phyloP scores from a whole-genome alignment of 2,888 invertebrate genomes.

The Abrostola triplasia region DNA sequence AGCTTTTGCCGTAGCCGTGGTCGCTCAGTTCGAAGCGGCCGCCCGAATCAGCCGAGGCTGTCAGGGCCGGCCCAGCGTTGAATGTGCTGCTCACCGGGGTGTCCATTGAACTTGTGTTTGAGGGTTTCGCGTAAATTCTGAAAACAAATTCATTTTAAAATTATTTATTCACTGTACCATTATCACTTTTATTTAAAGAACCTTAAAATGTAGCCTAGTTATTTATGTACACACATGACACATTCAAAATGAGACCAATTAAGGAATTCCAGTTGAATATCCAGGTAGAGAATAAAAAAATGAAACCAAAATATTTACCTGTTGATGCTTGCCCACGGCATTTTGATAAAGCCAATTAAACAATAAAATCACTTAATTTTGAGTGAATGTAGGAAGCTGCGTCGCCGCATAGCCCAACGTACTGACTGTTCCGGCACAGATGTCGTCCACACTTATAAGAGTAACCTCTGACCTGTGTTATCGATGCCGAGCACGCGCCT shows the following conservation, averaged over 20 bases:
- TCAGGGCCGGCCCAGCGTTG: conserved; percentile 62
- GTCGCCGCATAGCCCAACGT: conserved; percentile 73
- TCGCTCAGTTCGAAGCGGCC: conserved; percentile 89
- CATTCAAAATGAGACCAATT: no score
- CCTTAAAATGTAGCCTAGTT: no score
- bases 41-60: conserved; percentile 81
- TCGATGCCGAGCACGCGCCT: conserved; percentile 81
- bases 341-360: conserved; percentile 61
- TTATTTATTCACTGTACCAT: conserved; percentile 8
- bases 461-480: conserved; percentile 81
- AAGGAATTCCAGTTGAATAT: neutral
- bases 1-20: conserved; percentile 92
- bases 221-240: no score
- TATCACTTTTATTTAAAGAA: no score
- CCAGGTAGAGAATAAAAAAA: conserved; percentile 3
- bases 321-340: conserved; percentile 87
- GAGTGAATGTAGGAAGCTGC: conserved; percentile 80
- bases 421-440: conserved; percentile 68
- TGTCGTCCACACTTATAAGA: conserved; percentile 73
- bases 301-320: conserved; percentile 67
- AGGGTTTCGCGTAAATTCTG: conserved; percentile 86
- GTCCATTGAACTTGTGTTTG: conserved; percentile 78
- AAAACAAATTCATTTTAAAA: conserved; percentile 44
- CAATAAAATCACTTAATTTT: conserved; percentile 80
- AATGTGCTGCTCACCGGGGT: conserved; percentile 39